Evolutionary conservation across 2,113 vertebrate species (phyloP).

Genomic region (Martes martes): DNA sequence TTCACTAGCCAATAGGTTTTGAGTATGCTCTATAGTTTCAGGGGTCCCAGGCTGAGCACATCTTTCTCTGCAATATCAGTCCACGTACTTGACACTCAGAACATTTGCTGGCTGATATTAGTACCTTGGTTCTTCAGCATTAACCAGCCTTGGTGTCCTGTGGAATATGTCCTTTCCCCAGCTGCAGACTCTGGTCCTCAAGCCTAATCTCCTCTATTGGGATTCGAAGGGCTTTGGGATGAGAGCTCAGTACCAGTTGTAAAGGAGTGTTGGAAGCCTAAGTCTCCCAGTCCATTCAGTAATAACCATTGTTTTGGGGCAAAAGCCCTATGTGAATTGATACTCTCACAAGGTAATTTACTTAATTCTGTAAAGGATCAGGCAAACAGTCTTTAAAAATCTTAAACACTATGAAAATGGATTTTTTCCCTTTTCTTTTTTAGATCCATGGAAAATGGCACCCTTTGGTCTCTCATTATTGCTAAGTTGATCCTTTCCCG

Average conservation of each 20-base stretch:
- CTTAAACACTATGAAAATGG: background rate
- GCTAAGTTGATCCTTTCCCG: slow-evolving; percentile 83
- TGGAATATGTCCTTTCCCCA: background rate
- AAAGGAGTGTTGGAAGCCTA: background rate
- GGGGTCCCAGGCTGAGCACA: background rate
- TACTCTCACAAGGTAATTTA: background rate
- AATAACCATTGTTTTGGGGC: background rate
- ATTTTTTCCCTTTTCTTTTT: slow-evolving; percentile 8
- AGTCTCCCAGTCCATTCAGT: background rate
- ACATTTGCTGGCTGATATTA: background rate
- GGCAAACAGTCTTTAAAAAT: background rate
- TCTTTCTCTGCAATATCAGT: background rate
- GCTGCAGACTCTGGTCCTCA: background rate
- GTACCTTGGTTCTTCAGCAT: background rate
- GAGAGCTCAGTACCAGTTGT: background rate
- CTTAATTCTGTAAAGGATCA: slow-evolving; percentile 5
- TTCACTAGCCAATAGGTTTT: background rate
- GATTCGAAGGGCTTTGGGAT: background rate
- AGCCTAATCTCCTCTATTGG: background rate
- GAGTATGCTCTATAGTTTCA: background rate
- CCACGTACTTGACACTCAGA: background rate
- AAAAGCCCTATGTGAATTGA: background rate
- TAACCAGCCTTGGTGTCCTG: background rate
- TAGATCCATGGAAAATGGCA: slow-evolving; percentile 90
- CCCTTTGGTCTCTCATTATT: slow-evolving; percentile 93